Evolutionary conservation across 2,888 invertebrate genomes (phyloP), one percentile per base, ranked within the genome.

Genomic region (Tenthredo scrophulariae): DNA sequence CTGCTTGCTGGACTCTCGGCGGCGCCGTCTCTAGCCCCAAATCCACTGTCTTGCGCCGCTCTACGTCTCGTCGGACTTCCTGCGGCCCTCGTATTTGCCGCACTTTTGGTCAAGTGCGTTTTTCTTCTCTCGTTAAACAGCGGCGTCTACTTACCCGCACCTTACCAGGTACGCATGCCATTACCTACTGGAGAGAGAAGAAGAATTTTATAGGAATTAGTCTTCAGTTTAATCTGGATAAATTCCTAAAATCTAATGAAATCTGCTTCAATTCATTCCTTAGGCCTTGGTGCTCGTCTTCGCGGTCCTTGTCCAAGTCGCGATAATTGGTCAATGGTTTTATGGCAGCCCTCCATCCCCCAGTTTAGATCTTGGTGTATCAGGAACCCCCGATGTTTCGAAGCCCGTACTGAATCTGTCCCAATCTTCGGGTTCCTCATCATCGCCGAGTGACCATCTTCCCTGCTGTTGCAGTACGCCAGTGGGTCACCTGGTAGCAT

Each of bases 41-140:
- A 97, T 82, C 95, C 96, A 83, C 94, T 97, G 85, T 97, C 97
- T 29, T 98, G 98, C 91, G 97, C 97, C 83, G 96, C 97, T 37
- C 96, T 97, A 87, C 95, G 98, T 83, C 96, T 98, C 89, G 96
- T 97, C 70, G 98, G 98, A 83, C 96, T 97, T 22, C 95, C 97
- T 10, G 97, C 97, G 89, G 97, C 98, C 84, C 95, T 98, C 85
- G 97, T 98, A 86, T 98, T 98, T 93, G 97, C 98, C 65, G 97
- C 98, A 0, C 95, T 99, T 80, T 95, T 99, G 89, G 98, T 98
- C 88, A 98, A 99, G 94, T 97, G 98, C 93, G 98, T 98, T 88
- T 98, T 98, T 93, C 95, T 98, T 86, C 96, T 98, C 88, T 98
- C 98, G 91, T 95, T 98, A 86, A 98, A 98, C 93, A 96, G 97